phyloP scores from a whole-genome alignment of 2,113 vertebrate genomes.

The Protobothrops flavoviridis region DNA sequence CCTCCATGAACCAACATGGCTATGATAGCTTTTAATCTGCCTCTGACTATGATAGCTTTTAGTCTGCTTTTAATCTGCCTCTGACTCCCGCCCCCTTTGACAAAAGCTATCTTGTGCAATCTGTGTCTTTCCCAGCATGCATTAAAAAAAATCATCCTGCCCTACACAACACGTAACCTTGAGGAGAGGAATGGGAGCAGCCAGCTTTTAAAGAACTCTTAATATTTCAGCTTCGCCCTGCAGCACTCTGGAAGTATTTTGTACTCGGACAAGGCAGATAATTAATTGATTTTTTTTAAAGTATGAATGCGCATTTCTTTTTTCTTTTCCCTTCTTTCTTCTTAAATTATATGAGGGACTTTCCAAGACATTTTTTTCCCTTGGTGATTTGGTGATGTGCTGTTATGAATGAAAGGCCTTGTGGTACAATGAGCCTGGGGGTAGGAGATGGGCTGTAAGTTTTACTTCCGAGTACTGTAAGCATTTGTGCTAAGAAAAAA shows the following conservation, averaged over 20 bases:
- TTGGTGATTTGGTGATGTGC: neutral
- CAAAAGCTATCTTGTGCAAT: constrained; percentile 1
- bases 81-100: neutral
- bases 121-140: neutral
- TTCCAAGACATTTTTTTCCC: neutral
- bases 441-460: neutral
- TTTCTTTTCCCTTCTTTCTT: neutral
- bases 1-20: neutral
- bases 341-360: constrained; percentile 41
- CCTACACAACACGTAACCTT: neutral
- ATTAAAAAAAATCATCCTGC: constrained; percentile 10
- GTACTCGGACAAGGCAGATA: constrained; percentile 49
- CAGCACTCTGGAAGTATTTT: constrained; percentile 45
- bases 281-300: constrained; percentile 55
- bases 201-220: constrained; percentile 42
- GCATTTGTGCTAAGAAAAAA: neutral
- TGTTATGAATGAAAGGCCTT: neutral
- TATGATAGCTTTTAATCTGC: neutral
- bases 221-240: constrained; percentile 57
- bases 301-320: constrained; percentile 49
- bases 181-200: neutral
- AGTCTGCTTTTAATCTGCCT: too few relatives aligned
- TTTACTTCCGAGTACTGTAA: neutral
- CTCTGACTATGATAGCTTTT: neutral
- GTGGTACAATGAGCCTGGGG: neutral